Conservation (phyloP, 1,140 invertebrate genomes). For the Drosophila tropicalis region DNA sequence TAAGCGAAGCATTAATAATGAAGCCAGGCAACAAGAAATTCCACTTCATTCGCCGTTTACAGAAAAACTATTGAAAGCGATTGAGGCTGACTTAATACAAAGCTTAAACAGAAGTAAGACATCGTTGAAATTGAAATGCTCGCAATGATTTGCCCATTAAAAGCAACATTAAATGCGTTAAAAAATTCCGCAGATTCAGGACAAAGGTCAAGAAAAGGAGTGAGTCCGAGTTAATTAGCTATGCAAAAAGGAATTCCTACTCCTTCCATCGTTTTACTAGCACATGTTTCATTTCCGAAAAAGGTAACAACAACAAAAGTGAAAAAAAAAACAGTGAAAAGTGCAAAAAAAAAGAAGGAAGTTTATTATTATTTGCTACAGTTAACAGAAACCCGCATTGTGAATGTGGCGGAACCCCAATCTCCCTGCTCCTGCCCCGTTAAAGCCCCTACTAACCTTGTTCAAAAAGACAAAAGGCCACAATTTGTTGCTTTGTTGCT, state of each 20-base stretch:
- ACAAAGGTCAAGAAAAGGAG: constrained; percentile 7
- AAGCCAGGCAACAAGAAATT: constrained; percentile 10
- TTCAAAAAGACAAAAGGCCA: constrained; percentile 19
- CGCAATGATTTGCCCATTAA: background rate
- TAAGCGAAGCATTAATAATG: background rate
- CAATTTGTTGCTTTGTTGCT: constrained; percentile 14
- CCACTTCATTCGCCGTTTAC: constrained; percentile 3
- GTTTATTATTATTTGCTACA: constrained; percentile 60
- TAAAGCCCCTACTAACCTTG: background rate
- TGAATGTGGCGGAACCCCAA: background rate
- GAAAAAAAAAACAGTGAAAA: constrained; percentile 33
- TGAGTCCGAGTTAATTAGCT: constrained; percentile 39
- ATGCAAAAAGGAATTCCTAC: constrained; percentile 30
- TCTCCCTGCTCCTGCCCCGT: background rate
- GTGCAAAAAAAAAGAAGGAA: constrained; percentile 40
- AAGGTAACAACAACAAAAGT: constrained; percentile 28
- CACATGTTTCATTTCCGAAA: constrained; percentile 10
- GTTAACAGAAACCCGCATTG: constrained; percentile 50
- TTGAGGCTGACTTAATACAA: constrained; percentile 32
- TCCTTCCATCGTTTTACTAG: background rate
- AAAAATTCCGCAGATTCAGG: background rate
- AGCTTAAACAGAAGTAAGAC: constrained; percentile 23
- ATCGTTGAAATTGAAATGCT: background rate
- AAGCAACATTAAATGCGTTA: background rate
- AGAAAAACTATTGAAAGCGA: constrained; percentile 24